Conservation (phyloP, 2,888 invertebrate species). For the Caenorhabditis sp. region DNA sequence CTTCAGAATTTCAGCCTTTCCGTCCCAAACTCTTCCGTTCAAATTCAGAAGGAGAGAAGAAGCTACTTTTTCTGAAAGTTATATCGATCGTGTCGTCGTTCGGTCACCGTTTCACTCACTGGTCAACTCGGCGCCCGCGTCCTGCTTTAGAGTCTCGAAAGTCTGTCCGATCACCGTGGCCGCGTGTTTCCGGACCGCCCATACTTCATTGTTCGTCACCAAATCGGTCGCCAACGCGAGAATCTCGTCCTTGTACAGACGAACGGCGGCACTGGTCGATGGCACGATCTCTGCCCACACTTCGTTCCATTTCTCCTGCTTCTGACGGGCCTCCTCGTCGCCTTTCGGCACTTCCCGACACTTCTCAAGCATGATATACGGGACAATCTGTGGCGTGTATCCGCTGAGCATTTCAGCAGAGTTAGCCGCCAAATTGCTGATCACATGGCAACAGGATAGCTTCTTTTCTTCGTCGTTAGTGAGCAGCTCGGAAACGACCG, state of each 20-base stretch:
- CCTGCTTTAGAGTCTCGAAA: slow-evolving; percentile 16
- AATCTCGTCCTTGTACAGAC: slow-evolving; percentile 67
- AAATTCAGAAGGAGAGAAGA: slow-evolving; percentile 55
- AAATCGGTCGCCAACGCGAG: slow-evolving; percentile 57
- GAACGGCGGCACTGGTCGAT: slow-evolving; percentile 58
- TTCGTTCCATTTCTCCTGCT: slow-evolving; percentile 67
- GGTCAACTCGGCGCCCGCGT: slow-evolving; percentile 13
- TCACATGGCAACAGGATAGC: slow-evolving; percentile 58
- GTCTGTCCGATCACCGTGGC: slow-evolving; percentile 62
- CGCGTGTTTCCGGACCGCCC: slow-evolving; percentile 66
- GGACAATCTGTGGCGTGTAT: slow-evolving; percentile 60
- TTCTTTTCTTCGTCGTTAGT: slow-evolving; percentile 64
- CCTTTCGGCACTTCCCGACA: slow-evolving; percentile 65
- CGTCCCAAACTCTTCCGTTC: slow-evolving; percentile 70
- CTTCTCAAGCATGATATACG: slow-evolving; percentile 66
- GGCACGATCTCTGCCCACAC: slow-evolving; percentile 71
- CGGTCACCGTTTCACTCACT: not conserved
- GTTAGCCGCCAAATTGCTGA: slow-evolving; percentile 62
- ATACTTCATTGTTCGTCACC: slow-evolving; percentile 65
- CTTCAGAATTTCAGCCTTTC: slow-evolving; percentile 66
- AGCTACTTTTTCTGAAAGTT: slow-evolving; percentile 55
- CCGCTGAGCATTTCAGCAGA: slow-evolving; percentile 59
- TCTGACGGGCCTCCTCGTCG: slow-evolving; percentile 60
- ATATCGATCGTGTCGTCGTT: too few relatives aligned
- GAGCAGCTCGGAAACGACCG: slow-evolving; percentile 52